Conservation (phyloP, 2,113 vertebrate genomes). For the Mesembrinibis cayennensis region DNA sequence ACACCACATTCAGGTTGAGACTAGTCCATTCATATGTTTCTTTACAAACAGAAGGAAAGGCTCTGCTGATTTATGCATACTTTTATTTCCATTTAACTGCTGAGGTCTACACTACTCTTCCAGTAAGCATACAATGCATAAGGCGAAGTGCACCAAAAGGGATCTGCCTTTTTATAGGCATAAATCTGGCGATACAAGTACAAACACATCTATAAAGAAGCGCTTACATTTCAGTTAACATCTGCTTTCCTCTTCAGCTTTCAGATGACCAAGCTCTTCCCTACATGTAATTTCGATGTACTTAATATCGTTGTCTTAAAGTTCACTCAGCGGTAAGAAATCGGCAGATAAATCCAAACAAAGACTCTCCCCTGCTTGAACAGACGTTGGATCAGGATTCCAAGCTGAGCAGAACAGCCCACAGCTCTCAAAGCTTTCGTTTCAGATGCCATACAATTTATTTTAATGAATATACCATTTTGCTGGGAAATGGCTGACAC, state of each 20-base stretch:
- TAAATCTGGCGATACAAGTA: background rate
- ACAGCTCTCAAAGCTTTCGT: background rate
- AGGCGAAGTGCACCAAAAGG: background rate
- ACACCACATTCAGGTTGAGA: background rate
- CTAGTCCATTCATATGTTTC: background rate
- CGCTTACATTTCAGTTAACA: background rate
- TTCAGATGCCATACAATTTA: background rate
- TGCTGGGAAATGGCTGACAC: background rate
- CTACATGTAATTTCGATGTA: background rate
- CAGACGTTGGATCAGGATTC: background rate
- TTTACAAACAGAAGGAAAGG: background rate
- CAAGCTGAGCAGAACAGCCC: background rate
- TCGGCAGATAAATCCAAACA: background rate
- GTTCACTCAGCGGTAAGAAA: background rate
- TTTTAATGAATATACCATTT: background rate
- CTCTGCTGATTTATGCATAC: background rate
- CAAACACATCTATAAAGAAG: background rate
- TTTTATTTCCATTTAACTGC: background rate
- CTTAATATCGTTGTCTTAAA: background rate
- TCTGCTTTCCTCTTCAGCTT: background rate
- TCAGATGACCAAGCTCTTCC: background rate
- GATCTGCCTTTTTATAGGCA: background rate
- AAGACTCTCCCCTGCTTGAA: background rate
- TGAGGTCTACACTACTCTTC: background rate
- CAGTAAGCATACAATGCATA: background rate